Conservation (phyloP, 2,113 vertebrate species). For the Dicaeum eximium region DNA sequence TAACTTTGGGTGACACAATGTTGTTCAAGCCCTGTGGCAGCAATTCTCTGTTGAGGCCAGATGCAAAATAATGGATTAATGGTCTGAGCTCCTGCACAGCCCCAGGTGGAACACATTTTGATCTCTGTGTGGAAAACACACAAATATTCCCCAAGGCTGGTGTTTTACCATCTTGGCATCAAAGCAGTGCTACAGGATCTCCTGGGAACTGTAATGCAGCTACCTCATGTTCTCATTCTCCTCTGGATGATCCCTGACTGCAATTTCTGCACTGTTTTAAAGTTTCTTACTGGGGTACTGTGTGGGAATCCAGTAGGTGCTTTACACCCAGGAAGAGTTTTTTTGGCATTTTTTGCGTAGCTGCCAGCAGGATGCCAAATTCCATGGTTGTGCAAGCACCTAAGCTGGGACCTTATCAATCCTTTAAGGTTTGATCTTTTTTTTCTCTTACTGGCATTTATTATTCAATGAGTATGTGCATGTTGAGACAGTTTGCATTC, state of each 20-base stretch:
- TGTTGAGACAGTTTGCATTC: not conserved
- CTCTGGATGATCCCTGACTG: not conserved
- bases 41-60: not conserved
- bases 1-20: not conserved
- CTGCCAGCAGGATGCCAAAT: not conserved
- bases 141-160: not conserved
- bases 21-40: not conserved
- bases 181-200: not conserved
- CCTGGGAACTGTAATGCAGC: not conserved
- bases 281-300: not conserved
- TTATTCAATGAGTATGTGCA: not conserved
- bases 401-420: not conserved
- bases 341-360: not conserved
- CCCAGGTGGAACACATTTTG: not conserved
- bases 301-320: not conserved
- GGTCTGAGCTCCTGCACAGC: not conserved
- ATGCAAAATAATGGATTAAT: not conserved
- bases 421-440: not conserved
- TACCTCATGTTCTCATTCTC: not conserved
- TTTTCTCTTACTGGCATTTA: not conserved
- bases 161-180: not conserved
- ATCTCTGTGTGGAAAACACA: not conserved
- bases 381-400: not conserved
- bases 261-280: not conserved
- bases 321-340: not conserved